These are phyloP conservation scores for Perithous albicinctus DNA, from an alignment of 2,888 invertebrate genomes.

Conservation along the genomic window DNA sequence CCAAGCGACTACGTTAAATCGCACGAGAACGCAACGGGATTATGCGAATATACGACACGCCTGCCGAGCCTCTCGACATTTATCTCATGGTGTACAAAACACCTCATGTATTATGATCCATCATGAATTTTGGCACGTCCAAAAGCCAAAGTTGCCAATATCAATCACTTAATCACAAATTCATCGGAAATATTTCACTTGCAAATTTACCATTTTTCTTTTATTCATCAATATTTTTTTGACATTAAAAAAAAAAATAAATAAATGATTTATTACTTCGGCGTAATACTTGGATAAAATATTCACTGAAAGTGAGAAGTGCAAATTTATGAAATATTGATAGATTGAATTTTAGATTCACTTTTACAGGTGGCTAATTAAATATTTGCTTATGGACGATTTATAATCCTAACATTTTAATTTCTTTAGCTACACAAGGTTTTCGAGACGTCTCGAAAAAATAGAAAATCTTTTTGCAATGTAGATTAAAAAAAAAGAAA, in stretches of 20 bases:
- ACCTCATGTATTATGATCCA: not conserved
- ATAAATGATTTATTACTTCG: too few relatives aligned
- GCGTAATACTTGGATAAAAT: not conserved
- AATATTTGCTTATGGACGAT: too few relatives aligned
- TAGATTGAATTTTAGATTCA: not conserved
- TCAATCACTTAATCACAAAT: not conserved
- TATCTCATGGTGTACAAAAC: not conserved
- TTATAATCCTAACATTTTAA: too few relatives aligned
- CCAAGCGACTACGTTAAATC: not conserved
- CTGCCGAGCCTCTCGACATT: not conserved
- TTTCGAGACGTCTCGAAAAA: not conserved
- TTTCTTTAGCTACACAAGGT: too few relatives aligned
- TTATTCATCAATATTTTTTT: not conserved
- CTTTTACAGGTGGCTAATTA: too few relatives aligned
- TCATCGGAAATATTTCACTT: not conserved
- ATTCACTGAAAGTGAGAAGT: not conserved
- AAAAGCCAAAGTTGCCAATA: not conserved
- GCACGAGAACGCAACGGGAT: constrained; percentile 12
- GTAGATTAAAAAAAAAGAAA: too few relatives aligned
- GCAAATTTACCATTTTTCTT: not conserved
- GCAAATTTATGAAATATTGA: not conserved
- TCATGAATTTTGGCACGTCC: not conserved
- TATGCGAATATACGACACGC: constrained; percentile 24
- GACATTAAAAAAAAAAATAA: too few relatives aligned
- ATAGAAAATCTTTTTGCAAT: too few relatives aligned